Evolutionary conservation across 1,140 invertebrate genomes (phyloP).

Genomic region (Sminthurinus signatus): DNA sequence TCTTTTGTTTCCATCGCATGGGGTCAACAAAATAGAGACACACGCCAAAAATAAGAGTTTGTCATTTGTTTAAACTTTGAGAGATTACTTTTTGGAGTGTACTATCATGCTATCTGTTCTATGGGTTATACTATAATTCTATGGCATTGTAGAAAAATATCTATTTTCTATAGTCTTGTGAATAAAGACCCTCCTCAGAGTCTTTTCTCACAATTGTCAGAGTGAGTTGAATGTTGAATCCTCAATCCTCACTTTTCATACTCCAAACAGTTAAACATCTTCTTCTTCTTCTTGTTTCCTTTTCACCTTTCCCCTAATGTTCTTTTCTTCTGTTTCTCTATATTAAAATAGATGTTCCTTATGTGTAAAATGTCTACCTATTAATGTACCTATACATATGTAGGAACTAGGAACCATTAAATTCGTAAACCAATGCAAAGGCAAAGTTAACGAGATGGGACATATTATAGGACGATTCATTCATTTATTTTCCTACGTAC

Average conservation of each 20-base stretch:
- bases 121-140: no score
- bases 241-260: neutral
- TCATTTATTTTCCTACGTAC: no score
- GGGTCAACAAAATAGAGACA: conserved; percentile 23
- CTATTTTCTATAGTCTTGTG: neutral
- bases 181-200: conserved; percentile 21
- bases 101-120: no score
- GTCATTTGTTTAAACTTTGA: neutral
- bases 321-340: neutral
- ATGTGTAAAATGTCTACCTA: no score
- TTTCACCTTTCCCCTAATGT: neutral
- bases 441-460: no score
- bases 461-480: no score
- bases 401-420: no score
- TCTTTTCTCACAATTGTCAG: neutral
- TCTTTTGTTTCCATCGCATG: conserved; percentile 18
- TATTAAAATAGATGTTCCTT: no score
- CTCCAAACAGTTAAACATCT: neutral
- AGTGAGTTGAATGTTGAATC: neutral
- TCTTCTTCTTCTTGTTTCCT: neutral
- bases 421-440: no score
- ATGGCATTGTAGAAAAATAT: conserved; percentile 7
- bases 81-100: neutral
- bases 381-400: no score
- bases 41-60: conserved; percentile 23